phyloP scores from a whole-genome alignment of 2,113 vertebrate species.

The Pimephales promelas region DNA sequence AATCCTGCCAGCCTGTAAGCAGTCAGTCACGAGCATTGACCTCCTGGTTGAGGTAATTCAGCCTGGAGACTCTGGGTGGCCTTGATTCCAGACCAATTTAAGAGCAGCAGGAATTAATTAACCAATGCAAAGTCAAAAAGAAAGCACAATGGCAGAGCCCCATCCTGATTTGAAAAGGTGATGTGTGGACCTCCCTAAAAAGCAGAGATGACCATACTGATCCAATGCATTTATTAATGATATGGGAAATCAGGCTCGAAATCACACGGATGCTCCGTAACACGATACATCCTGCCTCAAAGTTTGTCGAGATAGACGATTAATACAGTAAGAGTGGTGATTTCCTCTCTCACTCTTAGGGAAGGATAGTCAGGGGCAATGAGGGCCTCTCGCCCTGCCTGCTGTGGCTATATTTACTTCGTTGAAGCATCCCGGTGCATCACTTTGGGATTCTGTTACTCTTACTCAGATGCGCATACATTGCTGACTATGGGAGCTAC shows the following conservation, averaged over 20 bases:
- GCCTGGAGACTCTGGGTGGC: slow-evolving; percentile 33
- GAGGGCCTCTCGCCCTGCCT: slow-evolving; percentile 35
- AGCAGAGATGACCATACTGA: slow-evolving; percentile 14
- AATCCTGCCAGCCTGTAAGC: slow-evolving; percentile 40
- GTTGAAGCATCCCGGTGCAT: slow-evolving; percentile 66
- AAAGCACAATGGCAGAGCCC: not conserved
- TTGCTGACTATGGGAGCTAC: slow-evolving; percentile 60
- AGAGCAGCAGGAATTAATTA: slow-evolving; percentile 22
- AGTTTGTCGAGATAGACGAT: slow-evolving; percentile 62
- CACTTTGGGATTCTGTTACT: slow-evolving; percentile 77
- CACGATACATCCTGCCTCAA: slow-evolving; percentile 66
- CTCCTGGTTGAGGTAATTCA: slow-evolving; percentile 39
- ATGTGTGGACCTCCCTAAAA: slow-evolving; percentile 21
- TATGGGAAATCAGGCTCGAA: slow-evolving; percentile 36
- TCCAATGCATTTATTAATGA: slow-evolving; percentile 29
- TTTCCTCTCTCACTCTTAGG: slow-evolving; percentile 55
- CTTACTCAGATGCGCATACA: slow-evolving; percentile 49
- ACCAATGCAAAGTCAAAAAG: slow-evolving; percentile 13
- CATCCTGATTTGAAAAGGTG: slow-evolving; percentile 23
- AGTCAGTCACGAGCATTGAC: slow-evolving; percentile 45
- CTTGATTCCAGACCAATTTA: slow-evolving; percentile 29
- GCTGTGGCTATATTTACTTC: slow-evolving; percentile 74
- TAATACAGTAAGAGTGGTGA: slow-evolving; percentile 63
- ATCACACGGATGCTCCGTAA: slow-evolving; percentile 53
- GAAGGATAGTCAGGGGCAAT: slow-evolving; percentile 53